These are phyloP conservation scores for Oryzias celebensis DNA, from an alignment of 2,113 vertebrate genomes.

Conservation along the genomic window DNA sequence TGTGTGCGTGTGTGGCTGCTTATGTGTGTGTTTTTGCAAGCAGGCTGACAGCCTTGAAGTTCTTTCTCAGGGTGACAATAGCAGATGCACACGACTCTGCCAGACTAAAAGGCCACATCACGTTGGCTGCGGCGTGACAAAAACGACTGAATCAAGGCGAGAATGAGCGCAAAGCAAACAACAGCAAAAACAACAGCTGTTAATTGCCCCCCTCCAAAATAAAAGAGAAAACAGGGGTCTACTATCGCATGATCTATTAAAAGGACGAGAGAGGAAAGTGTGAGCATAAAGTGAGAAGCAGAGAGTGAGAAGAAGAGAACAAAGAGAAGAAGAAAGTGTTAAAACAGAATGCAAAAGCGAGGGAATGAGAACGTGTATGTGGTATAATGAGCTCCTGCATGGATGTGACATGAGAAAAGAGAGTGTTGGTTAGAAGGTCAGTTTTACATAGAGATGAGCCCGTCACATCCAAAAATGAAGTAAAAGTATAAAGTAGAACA, in stretches of 20 bases:
- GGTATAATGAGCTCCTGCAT: conserved; percentile 9
- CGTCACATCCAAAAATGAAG: background rate
- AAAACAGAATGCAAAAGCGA: conserved; percentile 17
- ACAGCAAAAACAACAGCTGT: conserved; percentile 10
- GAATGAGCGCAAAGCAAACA: conserved; percentile 1
- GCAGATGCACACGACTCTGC: conserved; percentile 30
- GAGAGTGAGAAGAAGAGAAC: conserved; percentile 28
- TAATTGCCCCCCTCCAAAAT: conserved; percentile 19
- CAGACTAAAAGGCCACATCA: conserved; percentile 31
- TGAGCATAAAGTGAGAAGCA: conserved; percentile 28
- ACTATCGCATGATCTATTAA: conserved; percentile 55
- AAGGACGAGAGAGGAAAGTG: conserved; percentile 40
- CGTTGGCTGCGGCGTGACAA: background rate
- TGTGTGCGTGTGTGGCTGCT: conserved; percentile 13
- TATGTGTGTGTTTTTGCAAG: conserved; percentile 23
- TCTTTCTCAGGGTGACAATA: conserved; percentile 48
- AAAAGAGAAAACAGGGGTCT: conserved; percentile 3
- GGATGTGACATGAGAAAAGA: background rate
- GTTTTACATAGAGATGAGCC: background rate
- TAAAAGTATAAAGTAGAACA: background rate
- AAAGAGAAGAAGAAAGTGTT: conserved; percentile 1
- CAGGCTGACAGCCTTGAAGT: conserved; percentile 45
- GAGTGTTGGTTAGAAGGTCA: background rate
- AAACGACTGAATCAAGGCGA: conserved; percentile 22
- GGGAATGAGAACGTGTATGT: conserved; percentile 3